Conservation (phyloP, 2,888 invertebrate species). For the Cylindroiulus punctatus region DNA sequence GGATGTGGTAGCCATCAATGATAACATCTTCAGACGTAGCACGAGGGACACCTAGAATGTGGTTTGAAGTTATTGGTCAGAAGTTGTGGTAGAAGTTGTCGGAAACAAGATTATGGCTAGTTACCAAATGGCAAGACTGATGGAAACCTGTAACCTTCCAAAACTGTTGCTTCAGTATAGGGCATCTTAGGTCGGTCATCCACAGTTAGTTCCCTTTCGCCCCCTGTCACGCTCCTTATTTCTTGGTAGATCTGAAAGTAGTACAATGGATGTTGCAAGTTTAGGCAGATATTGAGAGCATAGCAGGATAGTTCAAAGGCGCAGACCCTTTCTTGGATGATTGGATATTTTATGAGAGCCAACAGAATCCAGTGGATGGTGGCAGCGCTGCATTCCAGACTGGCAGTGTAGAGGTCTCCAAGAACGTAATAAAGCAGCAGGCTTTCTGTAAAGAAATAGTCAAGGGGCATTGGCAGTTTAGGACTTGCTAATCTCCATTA, state of each 20-base stretch:
- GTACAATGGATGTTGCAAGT: background rate
- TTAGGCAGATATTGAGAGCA: background rate
- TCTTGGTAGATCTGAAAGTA: slow-evolving; percentile 61
- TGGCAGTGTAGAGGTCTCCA: slow-evolving; percentile 70
- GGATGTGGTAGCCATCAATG: slow-evolving; percentile 74
- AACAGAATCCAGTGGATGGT: too few relatives aligned
- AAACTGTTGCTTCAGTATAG: slow-evolving; percentile 77
- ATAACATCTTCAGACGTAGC: slow-evolving; percentile 68
- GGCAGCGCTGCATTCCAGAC: too few relatives aligned
- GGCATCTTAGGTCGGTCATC: slow-evolving; percentile 72
- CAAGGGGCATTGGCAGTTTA: too few relatives aligned
- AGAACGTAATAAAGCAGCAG: slow-evolving; percentile 80
- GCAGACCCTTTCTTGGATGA: background rate
- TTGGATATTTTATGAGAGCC: too few relatives aligned
- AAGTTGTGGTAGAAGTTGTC: too few relatives aligned
- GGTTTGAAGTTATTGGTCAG: too few relatives aligned
- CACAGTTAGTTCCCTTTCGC: slow-evolving; percentile 65
- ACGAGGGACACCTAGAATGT: slow-evolving; percentile 67
- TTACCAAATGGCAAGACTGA: slow-evolving; percentile 80
- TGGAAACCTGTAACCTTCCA: slow-evolving; percentile 81
- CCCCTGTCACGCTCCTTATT: slow-evolving; percentile 63
- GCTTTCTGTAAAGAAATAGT: slow-evolving; percentile 50
- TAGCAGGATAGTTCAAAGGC: too few relatives aligned
- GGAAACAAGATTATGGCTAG: too few relatives aligned
- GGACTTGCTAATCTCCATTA: too few relatives aligned